Percentiles rank a stretch among this genome's conserved stretches.
Evolutionary conservation across 2,888 invertebrate species (phyloP).

Genomic region (Myathropa florea): DNA sequence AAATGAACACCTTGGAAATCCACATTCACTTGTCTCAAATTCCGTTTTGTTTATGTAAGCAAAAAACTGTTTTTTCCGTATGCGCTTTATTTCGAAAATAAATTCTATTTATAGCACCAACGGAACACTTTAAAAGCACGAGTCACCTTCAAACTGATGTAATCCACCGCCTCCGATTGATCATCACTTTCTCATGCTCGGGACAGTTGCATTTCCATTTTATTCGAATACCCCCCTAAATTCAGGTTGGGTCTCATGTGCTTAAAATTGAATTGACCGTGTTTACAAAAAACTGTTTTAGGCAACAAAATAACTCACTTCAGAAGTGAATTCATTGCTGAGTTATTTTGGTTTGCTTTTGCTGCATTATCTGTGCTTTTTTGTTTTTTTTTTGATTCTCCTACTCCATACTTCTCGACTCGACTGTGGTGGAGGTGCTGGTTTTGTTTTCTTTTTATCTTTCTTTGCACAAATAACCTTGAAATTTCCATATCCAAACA

Average conservation of each 20-base stretch:
- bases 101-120: background rate
- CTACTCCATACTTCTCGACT: background rate
- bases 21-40: background rate
- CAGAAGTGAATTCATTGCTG: slow-evolving; percentile 7
- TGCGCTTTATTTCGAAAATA: background rate
- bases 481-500: slow-evolving; percentile 58
- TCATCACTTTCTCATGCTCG: background rate
- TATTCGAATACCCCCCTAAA: background rate
- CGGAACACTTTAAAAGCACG: background rate
- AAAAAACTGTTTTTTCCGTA: background rate
- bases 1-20: too few species aligned
- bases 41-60: background rate
- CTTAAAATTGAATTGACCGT: background rate
- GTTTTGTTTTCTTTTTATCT: slow-evolving; percentile 36
- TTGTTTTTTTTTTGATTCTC: background rate
- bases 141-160: background rate
- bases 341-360: slow-evolving; percentile 32
- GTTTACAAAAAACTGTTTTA: background rate
- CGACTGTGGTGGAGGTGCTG: background rate
- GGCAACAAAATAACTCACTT: background rate
- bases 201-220: too few species aligned
- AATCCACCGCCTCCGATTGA: background rate
- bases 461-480: slow-evolving; percentile 43
- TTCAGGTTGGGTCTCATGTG: too few species aligned
- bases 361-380: slow-evolving; percentile 21